Evolutionary conservation across 2,113 vertebrate species (phyloP).

Genomic region (Nycticryphes semicollaris): DNA sequence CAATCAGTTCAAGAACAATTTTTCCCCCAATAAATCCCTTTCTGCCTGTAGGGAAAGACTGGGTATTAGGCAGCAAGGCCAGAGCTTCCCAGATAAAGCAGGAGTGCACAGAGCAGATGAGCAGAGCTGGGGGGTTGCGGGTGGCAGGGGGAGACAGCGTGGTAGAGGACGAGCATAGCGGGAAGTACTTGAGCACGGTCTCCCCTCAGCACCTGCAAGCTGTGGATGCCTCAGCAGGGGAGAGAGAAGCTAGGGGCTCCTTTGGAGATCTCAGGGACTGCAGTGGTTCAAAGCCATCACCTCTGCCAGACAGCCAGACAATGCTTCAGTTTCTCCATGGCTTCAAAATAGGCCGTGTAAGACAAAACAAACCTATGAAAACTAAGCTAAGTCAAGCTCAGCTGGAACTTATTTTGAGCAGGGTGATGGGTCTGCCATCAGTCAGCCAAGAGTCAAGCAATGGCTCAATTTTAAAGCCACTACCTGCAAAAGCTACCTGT

Average conservation of each 20-base stretch:
- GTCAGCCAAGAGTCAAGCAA: background rate
- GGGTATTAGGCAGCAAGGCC: background rate
- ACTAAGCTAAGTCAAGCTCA: background rate
- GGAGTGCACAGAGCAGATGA: background rate
- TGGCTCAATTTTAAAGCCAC: background rate
- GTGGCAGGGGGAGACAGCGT: background rate
- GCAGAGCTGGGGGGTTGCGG: background rate
- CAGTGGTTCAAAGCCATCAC: background rate
- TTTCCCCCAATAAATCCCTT: background rate
- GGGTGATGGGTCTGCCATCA: background rate
- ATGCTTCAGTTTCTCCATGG: background rate
- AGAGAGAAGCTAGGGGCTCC: background rate
- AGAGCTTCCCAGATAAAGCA: background rate
- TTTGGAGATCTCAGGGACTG: background rate
- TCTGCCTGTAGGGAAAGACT: background rate
- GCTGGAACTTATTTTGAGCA: background rate
- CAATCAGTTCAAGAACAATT: background rate
- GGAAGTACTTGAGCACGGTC: background rate
- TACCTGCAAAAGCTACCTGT: background rate
- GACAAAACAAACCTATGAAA: background rate
- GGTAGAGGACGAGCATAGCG: background rate
- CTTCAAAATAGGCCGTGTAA: background rate
- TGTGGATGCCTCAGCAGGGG: background rate
- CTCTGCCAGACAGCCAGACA: background rate
- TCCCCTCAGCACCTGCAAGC: fast-evolving